Conservation (phyloP, 2,797 vertebrate genomes). For the Onychomys torridus region DNA sequence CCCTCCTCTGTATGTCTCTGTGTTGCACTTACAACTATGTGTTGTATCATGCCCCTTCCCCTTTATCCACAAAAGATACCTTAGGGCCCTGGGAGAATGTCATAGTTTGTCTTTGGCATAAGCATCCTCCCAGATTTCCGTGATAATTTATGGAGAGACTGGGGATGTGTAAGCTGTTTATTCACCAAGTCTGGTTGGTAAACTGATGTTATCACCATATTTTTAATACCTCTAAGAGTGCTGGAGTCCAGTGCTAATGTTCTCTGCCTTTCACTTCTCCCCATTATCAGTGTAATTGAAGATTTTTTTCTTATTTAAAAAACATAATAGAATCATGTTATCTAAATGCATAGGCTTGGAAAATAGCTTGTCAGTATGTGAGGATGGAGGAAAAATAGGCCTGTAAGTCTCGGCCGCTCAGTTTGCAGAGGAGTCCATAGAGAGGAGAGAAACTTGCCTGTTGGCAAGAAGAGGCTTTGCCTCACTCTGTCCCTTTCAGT, state of each 20-base stretch:
- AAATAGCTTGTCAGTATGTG: conserved; percentile 66
- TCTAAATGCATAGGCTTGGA: conserved; percentile 59
- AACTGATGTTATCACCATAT: not conserved
- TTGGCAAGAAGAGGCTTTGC: not conserved
- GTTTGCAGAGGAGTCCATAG: conserved; percentile 39
- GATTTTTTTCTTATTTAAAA: conserved; percentile 45
- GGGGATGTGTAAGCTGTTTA: not conserved
- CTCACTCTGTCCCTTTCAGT: not conserved
- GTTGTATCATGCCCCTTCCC: not conserved
- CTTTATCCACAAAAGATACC: not conserved
- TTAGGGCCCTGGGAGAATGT: not conserved
- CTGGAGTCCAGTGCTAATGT: conserved; percentile 28
- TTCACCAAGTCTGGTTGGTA: conserved; percentile 21
- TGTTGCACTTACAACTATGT: not conserved
- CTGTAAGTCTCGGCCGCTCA: not conserved
- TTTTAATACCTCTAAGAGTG: conserved; percentile 40
- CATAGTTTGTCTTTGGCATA: conserved; percentile 29
- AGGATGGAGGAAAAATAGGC: conserved; percentile 52
- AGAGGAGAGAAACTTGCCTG: conserved; percentile 11
- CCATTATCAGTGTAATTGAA: conserved; percentile 34
- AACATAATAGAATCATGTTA: conserved; percentile 51
- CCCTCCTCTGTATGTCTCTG: not conserved
- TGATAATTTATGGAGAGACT: not conserved
- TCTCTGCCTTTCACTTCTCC: conserved; percentile 21
- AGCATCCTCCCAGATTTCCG: not conserved